Base-by-base conservation (phyloP, 2,113 vertebrate genomes). In the Prochilodus magdalenae region DNA sequence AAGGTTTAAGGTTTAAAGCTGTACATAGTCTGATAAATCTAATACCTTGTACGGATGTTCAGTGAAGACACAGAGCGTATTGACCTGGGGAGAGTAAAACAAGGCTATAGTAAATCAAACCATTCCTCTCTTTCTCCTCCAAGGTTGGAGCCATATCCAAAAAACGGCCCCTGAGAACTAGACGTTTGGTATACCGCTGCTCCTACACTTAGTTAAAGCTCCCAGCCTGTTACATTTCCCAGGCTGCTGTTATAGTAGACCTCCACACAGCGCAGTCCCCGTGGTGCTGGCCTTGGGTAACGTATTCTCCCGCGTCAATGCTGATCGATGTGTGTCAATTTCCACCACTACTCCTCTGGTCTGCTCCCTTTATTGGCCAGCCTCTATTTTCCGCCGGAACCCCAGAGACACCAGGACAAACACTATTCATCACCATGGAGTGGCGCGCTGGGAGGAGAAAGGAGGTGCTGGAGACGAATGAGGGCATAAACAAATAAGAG, bases 71-170 rank as follows among this genome's bases (percentile, higher is more conserved):
- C 16, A 18, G 2, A 44, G 66, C 47, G 49, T 76, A 13, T 63
- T 29, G 55, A 55, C 57, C 62, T 51, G 44, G 18, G 24, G 40
- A 62, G 51, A 76, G 55, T 29, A 72, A 57, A 53, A 63, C 79
- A 73, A 80, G 73, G 75, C 72, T 84, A 66, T 22, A 85, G 82
- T 81, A 74, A 59, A 77, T 73, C 49, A 70, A 57, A 24, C 40
- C 30, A 75, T 79, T 75, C 62, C 29, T 75, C 44, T 82, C 69
- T 59, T 33, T 8, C 65, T 72, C 47, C 55, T 26, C 53, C 80
- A 82, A 71, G 71, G 76, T 76, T 83, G 60, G 22, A 40, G 55
- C 44, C 15, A 55, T 29, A 60, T 53, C 29, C 2, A 59, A 36
- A 72, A 72, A 71, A 26, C 72, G 51, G 26, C 51, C 26, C 24